Evolutionary conservation across 2,888 invertebrate genomes (phyloP).

Genomic region (Crematogaster levior): DNA sequence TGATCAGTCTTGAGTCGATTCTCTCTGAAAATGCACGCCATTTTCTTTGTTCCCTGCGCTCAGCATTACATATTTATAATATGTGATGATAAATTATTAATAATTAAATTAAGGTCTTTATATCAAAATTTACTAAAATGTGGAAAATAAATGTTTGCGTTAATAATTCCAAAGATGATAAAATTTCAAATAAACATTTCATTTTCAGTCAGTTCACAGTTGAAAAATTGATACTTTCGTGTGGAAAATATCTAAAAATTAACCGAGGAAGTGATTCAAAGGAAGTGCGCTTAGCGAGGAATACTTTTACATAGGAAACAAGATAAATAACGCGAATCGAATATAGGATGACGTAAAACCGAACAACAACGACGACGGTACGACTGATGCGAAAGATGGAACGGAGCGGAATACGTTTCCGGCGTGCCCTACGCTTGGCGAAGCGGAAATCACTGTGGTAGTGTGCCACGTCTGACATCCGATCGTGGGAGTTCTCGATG

Average conservation of each 20-base stretch:
- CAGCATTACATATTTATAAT: background rate
- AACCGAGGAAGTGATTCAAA: background rate
- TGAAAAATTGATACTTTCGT: background rate
- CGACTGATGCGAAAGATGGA: conserved; percentile 15
- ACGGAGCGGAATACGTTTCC: conserved; percentile 14
- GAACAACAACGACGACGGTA: conserved; percentile 14
- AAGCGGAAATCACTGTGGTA: conserved; percentile 64
- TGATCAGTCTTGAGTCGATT: background rate
- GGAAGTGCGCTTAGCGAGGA: background rate
- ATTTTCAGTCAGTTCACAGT: background rate
- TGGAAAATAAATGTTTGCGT: background rate
- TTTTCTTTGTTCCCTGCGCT: background rate
- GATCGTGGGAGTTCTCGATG: conserved; percentile 70
- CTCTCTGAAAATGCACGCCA: background rate
- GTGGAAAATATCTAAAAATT: background rate
- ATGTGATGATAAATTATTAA: too few relatives aligned
- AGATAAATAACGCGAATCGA: background rate
- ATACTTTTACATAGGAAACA: too few relatives aligned
- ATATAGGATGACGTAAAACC: background rate
- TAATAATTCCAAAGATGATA: background rate
- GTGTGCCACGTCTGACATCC: conserved; percentile 75
- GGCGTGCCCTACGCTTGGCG: conserved; percentile 27
- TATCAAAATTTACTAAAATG: background rate
- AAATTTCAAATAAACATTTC: background rate
- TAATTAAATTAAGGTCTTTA: background rate